phyloP scores from a whole-genome alignment of 2,113 vertebrate genomes.

The Recurvirostra avosetta region DNA sequence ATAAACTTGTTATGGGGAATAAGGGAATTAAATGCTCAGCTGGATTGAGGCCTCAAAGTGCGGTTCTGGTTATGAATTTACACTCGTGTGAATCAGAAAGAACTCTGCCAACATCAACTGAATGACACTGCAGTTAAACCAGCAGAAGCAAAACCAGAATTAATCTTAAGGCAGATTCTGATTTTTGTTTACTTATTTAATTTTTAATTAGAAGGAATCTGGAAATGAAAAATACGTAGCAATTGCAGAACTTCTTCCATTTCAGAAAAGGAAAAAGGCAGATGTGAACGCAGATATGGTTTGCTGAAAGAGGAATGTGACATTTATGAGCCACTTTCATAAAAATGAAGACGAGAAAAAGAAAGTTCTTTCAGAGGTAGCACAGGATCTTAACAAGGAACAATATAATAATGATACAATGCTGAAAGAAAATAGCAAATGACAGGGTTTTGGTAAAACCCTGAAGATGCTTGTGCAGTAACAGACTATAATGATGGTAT shows the following conservation, averaged over 20 bases:
- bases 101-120: background rate
- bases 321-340: background rate
- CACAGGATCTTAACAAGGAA: background rate
- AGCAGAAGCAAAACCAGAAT: background rate
- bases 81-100: background rate
- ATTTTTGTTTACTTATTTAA: background rate
- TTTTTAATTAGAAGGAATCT: background rate
- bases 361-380: background rate
- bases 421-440: background rate
- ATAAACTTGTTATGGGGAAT: background rate
- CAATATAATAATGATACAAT: background rate
- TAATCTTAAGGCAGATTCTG: background rate
- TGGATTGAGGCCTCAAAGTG: background rate
- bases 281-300: background rate
- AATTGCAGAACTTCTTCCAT: background rate
- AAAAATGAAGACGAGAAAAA: background rate
- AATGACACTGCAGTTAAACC: background rate
- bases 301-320: background rate
- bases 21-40: slow-evolving; percentile 1
- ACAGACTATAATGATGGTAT: background rate
- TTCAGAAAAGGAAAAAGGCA: background rate
- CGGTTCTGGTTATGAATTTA: background rate
- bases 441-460: background rate
- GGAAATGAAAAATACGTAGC: background rate
- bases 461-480: background rate